Evolutionary conservation across 2,888 invertebrate species (phyloP), one percentile per base, ranked within the genome.

Genomic region (Drosophila neotestacea): DNA sequence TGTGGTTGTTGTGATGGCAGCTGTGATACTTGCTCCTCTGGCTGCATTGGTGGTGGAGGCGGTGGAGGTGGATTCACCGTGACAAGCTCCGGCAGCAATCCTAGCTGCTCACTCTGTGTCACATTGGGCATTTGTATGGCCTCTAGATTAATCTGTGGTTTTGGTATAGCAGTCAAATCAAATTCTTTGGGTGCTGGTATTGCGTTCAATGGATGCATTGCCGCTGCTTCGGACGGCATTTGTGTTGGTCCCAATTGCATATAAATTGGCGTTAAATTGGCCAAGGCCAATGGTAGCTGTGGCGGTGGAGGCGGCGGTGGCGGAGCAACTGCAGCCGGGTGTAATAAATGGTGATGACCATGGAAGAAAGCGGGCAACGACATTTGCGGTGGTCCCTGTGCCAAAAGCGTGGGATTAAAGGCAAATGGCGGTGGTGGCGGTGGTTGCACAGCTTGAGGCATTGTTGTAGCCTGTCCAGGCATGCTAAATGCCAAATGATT

Each of bases 141-240:
- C 81, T 95, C 95, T 83, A 95, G 90, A 50, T 95, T 94, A 77
- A 92, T 71, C 67, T 94, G 94, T 0, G 94, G 94, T 77, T 94
- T 94, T 6, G 94, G 94, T 70, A 95, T 94, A 76, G 94, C 94
- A 81, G 93, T 94, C 52, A 95, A 85, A 72, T 94, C 94, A 52
- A 94, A 93, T 4, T 95, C 94, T 82, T 94, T 93, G 0, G 95
- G 94, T 2, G 94, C 94, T 27, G 95, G 94, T 83, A 95, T 95
- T 70, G 94, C 94, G 84, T 94, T 94, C 13, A 94, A 93, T 83
- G 94, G 95, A 62, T 76, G 76, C 89, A 95, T 92, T 1, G 94
- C 94, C 32, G 78, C 55, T 6, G 78, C 55, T 6, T 69, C 75
- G 27, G 75, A 38, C 27, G 75, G 74, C 54, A 78, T 27, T 30